Conservation (phyloP, 35 echinoderm and acorn worm genomes). For the Chiridota heheva region DNA sequence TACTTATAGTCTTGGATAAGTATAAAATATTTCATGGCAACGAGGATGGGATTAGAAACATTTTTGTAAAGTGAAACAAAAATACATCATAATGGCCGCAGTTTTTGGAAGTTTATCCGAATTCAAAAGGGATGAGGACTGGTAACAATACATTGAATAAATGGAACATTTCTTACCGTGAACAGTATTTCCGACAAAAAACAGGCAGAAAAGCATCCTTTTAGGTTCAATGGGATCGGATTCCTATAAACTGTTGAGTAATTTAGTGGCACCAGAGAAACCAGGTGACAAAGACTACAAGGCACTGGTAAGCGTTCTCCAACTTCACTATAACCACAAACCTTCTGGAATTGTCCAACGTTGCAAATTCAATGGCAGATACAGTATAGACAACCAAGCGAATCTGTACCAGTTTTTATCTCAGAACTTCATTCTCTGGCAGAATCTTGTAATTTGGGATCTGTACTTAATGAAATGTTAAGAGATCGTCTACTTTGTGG, state of each 20-base stretch:
- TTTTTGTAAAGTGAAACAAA: not conserved
- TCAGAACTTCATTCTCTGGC: conserved; percentile 44
- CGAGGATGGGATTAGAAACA: not conserved
- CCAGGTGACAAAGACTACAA: conserved; percentile 5
- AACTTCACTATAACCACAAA: conserved; percentile 37
- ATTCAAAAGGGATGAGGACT: conserved; percentile 38
- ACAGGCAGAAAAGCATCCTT: conserved; percentile 23
- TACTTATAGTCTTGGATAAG: no score
- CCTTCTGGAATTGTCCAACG: conserved; percentile 45
- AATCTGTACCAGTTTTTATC: conserved; percentile 27
- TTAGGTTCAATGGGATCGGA: conserved; percentile 4
- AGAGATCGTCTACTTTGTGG: conserved; percentile 67
- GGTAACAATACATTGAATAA: conserved; percentile 36
- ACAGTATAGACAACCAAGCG: conserved; percentile 26
- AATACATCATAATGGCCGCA: not conserved
- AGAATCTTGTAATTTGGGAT: conserved; percentile 58
- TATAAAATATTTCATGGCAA: not conserved
- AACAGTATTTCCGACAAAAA: conserved; percentile 26
- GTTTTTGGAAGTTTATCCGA: not conserved
- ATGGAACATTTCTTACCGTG: conserved; percentile 42
- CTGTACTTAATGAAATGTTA: conserved; percentile 30
- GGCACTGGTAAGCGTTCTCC: not conserved
- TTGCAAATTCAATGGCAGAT: conserved; percentile 48
- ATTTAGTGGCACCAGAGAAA: conserved; percentile 24
- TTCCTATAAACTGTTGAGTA: conserved; percentile 12